Base-by-base conservation (phyloP, 2,797 vertebrate species). In the Eleutherodactylus coqui region DNA sequence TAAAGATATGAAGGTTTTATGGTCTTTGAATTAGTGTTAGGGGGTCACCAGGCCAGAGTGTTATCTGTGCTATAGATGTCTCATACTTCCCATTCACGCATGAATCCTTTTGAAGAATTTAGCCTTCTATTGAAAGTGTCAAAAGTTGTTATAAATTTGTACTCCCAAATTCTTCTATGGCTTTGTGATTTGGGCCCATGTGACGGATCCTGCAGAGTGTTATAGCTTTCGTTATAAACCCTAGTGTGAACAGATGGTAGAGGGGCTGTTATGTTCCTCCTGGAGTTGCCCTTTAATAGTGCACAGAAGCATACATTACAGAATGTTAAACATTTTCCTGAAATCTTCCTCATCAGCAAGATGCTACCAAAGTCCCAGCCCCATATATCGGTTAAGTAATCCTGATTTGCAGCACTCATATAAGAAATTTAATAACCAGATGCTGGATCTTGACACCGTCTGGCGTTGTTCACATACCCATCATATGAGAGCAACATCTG, bases 401-500 rank as follows among this genome's bases (percentile, higher is more conserved):
- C 45, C 73, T 51, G 47, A 51, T 51, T 24, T 76, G 43, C 29
- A 76, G 29, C 45, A 10, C 3, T 75, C 43, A 32, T 17, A 75
- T 32, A 75, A n/a, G 19, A 75, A 49, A 24, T 53, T 9, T 51
- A 32, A 47, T 49, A 85, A 43, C 75, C 84, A 72, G 47, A 43
- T 72, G 64, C 36, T 79, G 78, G 38, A 58, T 79, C 19, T 69
- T 85, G 47, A 85, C 24, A 6, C 47, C 77, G 75, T 49, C 34
- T 49, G 73, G 38, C 69, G 79, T 85, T 60, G 62, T 64, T 69
- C 53, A 29, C 53, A 85, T 78, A 80, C 21, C 67, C 34, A 21
- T 73, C 51, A 34, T 9, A 58, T 75, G 29, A 62, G 19, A 21
- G 51, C 8, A 73, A 62, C 84, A 85, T 85, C 84, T 85, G 84